A percentile compares a stretch with the other conserved stretches of the same genome.
Evolutionary conservation across 1,140 invertebrate species (phyloP).

Genomic region (Hyphantria cunea): DNA sequence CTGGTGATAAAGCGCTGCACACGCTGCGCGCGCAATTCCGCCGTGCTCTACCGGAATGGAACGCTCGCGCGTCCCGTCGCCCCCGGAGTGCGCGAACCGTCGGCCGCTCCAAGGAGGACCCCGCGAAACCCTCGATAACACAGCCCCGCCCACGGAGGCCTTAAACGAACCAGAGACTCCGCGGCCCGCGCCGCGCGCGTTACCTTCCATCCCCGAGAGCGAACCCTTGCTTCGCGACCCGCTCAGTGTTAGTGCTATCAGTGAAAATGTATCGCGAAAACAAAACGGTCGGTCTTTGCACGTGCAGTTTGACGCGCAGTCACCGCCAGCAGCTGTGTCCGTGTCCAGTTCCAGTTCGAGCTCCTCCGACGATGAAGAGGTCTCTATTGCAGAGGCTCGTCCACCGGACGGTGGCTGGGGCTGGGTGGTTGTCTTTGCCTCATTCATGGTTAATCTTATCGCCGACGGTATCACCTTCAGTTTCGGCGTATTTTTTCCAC

Average conservation of each 20-base stretch:
- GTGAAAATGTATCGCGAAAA: conserved; percentile 44
- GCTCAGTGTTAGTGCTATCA: conserved; percentile 18
- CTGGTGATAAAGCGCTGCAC: conserved; percentile 68
- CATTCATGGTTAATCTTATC: conserved; percentile 95
- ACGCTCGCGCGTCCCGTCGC: conserved; percentile 66
- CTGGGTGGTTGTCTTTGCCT: conserved; percentile 91
- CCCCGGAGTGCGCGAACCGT: conserved; percentile 65
- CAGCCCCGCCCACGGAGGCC: conserved; percentile 55
- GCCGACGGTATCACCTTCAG: conserved; percentile 95
- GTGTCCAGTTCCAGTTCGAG: conserved; percentile 77
- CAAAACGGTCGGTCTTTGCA: conserved; percentile 75
- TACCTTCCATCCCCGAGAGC: conserved; percentile 66
- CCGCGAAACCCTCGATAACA: conserved; percentile 61
- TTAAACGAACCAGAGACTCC: conserved; percentile 64
- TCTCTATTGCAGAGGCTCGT: conserved; percentile 84
- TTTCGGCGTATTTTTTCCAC: conserved; percentile 91
- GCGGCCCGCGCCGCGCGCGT: conserved; percentile 62
- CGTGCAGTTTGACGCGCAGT: conserved; percentile 83
- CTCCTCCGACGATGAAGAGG: conserved; percentile 84
- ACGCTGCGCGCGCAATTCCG: conserved; percentile 66
- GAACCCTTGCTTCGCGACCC: conserved; percentile 59
- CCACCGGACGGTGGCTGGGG: conserved; percentile 91
- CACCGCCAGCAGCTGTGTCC: conserved; percentile 72
- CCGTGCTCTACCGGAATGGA: conserved; percentile 75
- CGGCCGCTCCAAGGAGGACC: conserved; percentile 74